Base-by-base conservation (phyloP, 2,113 vertebrate species). In the Pomatostomus ruficeps region DNA sequence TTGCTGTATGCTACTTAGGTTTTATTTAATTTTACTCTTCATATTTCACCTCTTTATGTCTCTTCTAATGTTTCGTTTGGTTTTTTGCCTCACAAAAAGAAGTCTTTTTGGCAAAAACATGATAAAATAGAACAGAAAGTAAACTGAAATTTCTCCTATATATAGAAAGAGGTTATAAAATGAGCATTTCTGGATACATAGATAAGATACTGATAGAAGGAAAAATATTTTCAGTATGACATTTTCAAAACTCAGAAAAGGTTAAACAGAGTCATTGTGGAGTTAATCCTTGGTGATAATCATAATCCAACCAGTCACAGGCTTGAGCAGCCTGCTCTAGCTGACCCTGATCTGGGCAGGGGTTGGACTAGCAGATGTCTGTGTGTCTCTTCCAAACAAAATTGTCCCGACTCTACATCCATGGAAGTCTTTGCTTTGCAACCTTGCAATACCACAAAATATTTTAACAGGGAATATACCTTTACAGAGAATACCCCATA, bases 381-480 rank as follows among this genome's bases (percentile, higher is more conserved):
- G 55, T 8, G 11, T 36, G 6, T 33, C 17, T 45, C 15, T 89
- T 80, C 23, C 62, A 72, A 67, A 38, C 3, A 73, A 61, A 84
- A 87, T 42, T 65, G 9, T 59, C 19, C 5, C 51, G 16, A 33
- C 5, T 54, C 10, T 77, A 11, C 48, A 81, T 48, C n/a, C 16
- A 11, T 76, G 3, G 9, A 91, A 78, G 5, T 14, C 22, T 78
- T 80, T 66, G 7, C 24, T 73, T 79, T 43, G 9, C 7, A 45
- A 22, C 2, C 4, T 3, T 43, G 12, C 26, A 24, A 9, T 81
- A 43, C 13, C 7, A 81, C 2, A 38, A 63, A 70, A 43, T 43
- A 22, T 29, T 5, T 48, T 70, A 36, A 42, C 0, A 9, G 4
- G 11, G 3, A 2, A 68, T 40, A 7, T 42, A 35, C 1, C 6